Evolutionary conservation across 2,888 invertebrate genomes (phyloP), one percentile per base, ranked within the genome.

Genomic region (Lasiommata megera): DNA sequence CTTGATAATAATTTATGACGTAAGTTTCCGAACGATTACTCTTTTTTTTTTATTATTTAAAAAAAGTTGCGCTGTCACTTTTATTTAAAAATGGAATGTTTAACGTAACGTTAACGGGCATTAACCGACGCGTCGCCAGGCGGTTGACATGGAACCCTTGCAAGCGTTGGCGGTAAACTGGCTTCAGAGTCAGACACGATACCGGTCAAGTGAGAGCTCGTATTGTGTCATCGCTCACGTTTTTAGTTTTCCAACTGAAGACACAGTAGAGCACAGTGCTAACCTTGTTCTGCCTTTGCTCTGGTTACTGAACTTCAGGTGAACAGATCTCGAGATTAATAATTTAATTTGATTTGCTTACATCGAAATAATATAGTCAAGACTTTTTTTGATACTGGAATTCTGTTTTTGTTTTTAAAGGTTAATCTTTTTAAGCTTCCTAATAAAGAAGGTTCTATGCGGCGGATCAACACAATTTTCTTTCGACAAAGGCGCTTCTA

Each of bases 91-190:
- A 58, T 61, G 54, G 58, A 61, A 55, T 59, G 36, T 63, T 60
- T 56, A 38, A 62, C 61, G 61, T 73, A 79, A 73, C 71, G 74
- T 72, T 67, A 74, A 73, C 79, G 74, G 78, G 70, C 65, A 70
- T 69, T 56, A 57, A 64, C 55, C 50, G 62, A 41, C 53, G 56
- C 40, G 28, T 7, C 31, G 14, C 40, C 18, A 17, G 44, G 40
- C 54, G 43, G 41, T 50, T 61, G 78, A 84, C 88, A 82, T 83
- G 80, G 61, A 71, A 63, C 62, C 76, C 61, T 66, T 62, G 64
- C 75, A 75, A 79, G 74, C 72, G 87, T 76, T 76, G 73, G 80
- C 77, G 76, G 74, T 69, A 74, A 81, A 88, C 88, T 88, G 78
- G 72, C 73, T 66, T 65, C 34, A 66, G 54, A 56, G 8, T 31